Base-by-base conservation (phyloP, 2,888 invertebrate species). In the Cotesia congregata region DNA sequence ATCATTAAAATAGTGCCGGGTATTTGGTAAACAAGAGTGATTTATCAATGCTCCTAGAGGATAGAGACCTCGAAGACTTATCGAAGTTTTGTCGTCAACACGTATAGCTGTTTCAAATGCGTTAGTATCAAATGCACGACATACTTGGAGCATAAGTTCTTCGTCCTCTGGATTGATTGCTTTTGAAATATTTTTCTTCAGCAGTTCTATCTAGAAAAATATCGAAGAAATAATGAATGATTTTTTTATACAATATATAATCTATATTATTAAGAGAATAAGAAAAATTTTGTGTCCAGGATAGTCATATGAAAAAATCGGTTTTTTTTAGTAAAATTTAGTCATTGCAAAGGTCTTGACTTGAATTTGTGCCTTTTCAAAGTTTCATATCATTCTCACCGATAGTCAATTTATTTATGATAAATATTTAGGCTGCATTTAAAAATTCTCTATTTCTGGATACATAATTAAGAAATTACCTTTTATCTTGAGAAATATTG, bases 21-120 rank as follows among this genome's bases (percentile, higher is more conserved):
- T 93, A 85, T 95, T 95, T 5, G 95, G 93, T 39, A 91, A 89
- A 85, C 95, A 95, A 75, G 90, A 91, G 86, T 95, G 95, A 89
- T 95, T 95, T 90, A 94, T 92, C 78, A 94, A 89, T 64, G 93
- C 92, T 1, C 93, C 91, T 76, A 94, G 90, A 30, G 94, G 94
- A 89, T 93, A 95, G 72, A 94, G 87, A 9, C 93, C 95, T 79
- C 93, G 91, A 79, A 92, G 87, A 83, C 91, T 92, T 83, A 90
- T 90, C 83, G 83, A 83, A 59, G 78, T 80, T 1, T 78, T 77
- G 80, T 89, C 90, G 78, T 89, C 90, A 80, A 86, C 90, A 17
- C 87, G 86, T 76, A 88, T 90, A 74, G 91, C 91, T 81, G 91
- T 93, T 90, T 94, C 93, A 86, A 93, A 94, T 60, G 94, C 93